These are phyloP conservation scores for Gymnocephalus cernua DNA, from an alignment of 2,113 vertebrate species.

Conservation along the genomic window DNA sequence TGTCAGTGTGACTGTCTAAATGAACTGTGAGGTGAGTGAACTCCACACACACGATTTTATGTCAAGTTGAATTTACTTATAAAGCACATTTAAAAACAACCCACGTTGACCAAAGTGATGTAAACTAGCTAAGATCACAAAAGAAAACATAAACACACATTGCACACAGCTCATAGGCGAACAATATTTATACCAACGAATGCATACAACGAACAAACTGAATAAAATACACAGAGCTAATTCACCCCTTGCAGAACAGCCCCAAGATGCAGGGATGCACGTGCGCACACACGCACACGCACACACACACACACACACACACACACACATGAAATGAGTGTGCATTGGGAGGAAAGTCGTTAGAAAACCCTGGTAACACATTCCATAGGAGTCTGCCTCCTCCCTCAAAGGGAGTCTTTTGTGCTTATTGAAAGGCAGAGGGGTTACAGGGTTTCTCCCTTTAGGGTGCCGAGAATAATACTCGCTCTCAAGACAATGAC, in stretches of 20 bases:
- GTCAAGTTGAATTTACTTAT: too few relatives aligned
- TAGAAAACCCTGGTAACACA: constrained; percentile 79
- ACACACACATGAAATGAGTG: constrained; percentile 28
- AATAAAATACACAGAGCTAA: constrained; percentile 12
- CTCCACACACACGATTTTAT: background rate
- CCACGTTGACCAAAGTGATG: too few relatives aligned
- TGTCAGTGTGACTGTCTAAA: constrained; percentile 1
- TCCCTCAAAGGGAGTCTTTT: constrained; percentile 76
- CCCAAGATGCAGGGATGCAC: constrained; percentile 9
- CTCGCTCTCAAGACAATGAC: constrained; percentile 75
- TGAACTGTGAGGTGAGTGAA: background rate
- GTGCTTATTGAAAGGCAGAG: constrained; percentile 76
- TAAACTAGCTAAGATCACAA: too few relatives aligned
- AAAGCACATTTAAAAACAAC: too few relatives aligned
- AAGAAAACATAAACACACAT: too few relatives aligned
- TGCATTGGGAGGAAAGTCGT: constrained; percentile 53
- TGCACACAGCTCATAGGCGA: too few relatives aligned
- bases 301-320: constrained; percentile 7
- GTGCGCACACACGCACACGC: background rate
- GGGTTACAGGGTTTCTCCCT: constrained; percentile 83
- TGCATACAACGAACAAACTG: too few relatives aligned
- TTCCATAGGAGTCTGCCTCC: constrained; percentile 72
- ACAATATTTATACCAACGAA: too few relatives aligned
- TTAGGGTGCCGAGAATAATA: constrained; percentile 79
- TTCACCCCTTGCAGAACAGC: constrained; percentile 11